A percentile compares a stretch with the other conserved stretches of the same genome.
Evolutionary conservation across 23 tunicate genomes (phyloP).

Genomic region (Botrylloides violaceus): DNA sequence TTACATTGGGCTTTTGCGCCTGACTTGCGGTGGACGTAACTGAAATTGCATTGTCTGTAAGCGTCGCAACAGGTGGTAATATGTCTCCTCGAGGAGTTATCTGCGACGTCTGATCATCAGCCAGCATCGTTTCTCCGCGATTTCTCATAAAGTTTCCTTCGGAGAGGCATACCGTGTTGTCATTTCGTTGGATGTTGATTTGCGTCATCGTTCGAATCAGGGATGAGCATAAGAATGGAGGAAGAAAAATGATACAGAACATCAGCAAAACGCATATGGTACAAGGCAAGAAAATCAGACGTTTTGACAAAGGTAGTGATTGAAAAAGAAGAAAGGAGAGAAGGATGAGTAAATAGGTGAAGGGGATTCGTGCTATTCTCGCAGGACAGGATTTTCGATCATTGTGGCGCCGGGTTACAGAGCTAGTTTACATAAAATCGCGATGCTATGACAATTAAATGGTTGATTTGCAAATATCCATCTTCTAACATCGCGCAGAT

Average conservation of each 20-base stretch:
- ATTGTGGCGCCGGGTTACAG: too few species aligned
- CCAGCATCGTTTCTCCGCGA: not conserved
- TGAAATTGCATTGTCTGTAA: not conserved
- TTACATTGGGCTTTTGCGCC: not conserved
- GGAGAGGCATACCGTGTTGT: not conserved
- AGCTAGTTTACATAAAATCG: too few species aligned
- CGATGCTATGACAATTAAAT: too few species aligned
- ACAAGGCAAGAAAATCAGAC: too few species aligned
- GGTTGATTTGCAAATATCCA: too few species aligned
- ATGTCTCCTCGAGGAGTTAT: constrained; percentile 12
- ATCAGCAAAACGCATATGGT: not conserved
- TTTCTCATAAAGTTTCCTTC: not conserved
- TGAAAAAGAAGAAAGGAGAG: too few species aligned
- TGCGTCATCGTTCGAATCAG: not conserved
- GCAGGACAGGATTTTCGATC: too few species aligned
- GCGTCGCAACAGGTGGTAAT: not conserved
- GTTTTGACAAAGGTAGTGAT: too few species aligned
- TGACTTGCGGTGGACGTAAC: not conserved
- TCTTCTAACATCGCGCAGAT: too few species aligned
- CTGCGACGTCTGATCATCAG: not conserved
- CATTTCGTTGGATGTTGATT: not conserved
- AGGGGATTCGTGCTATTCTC: too few species aligned
- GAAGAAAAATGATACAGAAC: constrained; percentile 23
- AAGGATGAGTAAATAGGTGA: too few species aligned
- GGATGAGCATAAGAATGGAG: not conserved